Conservation (phyloP, 1,140 invertebrate genomes). For the Micrasema longulum region DNA sequence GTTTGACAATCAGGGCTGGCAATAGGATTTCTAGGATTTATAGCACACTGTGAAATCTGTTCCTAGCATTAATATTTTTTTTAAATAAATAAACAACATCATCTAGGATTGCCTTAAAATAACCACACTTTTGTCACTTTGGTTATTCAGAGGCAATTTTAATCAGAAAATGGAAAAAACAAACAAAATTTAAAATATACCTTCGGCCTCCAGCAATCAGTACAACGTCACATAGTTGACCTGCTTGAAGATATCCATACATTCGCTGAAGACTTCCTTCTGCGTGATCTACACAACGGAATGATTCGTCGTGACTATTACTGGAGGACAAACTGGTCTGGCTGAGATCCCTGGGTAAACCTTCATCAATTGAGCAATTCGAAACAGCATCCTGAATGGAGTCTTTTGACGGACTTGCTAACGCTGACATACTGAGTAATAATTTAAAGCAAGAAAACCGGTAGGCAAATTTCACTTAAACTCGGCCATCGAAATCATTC, state of each 20-base stretch:
- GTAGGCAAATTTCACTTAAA: no score
- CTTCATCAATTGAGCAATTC: slow-evolving; percentile 65
- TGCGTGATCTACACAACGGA: slow-evolving; percentile 82
- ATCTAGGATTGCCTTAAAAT: no score
- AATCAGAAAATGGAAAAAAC: not conserved
- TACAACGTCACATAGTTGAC: slow-evolving; percentile 84
- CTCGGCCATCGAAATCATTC: not conserved
- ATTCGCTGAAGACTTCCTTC: slow-evolving; percentile 84
- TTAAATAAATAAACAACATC: no score
- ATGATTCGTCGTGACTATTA: slow-evolving; percentile 77
- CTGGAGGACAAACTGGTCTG: slow-evolving; percentile 69
- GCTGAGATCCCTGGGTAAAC: slow-evolving; percentile 69
- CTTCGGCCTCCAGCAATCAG: slow-evolving; percentile 79
- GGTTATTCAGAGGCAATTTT: no score
- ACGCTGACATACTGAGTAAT: slow-evolving; percentile 58
- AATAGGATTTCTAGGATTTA: no score
- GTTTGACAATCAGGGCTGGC: no score
- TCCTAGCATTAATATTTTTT: no score
- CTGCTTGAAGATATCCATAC: slow-evolving; percentile 82
- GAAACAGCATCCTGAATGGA: slow-evolving; percentile 62
- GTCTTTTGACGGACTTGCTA: slow-evolving; percentile 61
- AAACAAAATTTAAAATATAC: slow-evolving; percentile 60
- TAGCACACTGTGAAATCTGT: no score
- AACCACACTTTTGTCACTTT: no score
- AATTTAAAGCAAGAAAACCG: no score